Evolutionary conservation across 92 coral and sea anemone species (phyloP).

Genomic region (Virgularia gustaviana): DNA sequence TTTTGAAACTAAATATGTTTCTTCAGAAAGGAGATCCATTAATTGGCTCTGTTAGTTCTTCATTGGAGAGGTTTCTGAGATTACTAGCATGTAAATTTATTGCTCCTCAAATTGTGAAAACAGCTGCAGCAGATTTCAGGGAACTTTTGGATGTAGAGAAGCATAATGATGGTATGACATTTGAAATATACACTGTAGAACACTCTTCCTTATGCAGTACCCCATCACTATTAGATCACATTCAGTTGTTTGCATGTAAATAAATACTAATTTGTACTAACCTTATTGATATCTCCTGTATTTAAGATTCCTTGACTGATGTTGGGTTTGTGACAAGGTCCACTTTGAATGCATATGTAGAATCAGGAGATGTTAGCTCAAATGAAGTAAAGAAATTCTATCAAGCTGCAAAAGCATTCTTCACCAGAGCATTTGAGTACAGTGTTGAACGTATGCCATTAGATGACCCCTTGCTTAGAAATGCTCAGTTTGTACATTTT

Average conservation of each 20-base stretch:
- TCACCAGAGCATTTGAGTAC: constrained; percentile 44
- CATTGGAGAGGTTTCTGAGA: background rate
- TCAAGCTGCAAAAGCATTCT: constrained; percentile 49
- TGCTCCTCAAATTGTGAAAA: too few species aligned
- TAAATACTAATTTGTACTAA: background rate
- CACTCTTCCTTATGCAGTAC: too few species aligned
- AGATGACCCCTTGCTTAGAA: constrained; percentile 50
- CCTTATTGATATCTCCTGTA: constrained; percentile 39
- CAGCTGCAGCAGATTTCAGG: constrained; percentile 27
- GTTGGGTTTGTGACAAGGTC: constrained; percentile 56
- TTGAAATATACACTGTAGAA: too few species aligned
- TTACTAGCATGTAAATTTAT: background rate
- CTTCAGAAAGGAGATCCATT: background rate
- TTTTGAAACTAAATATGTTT: background rate
- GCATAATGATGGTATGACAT: constrained; percentile 46
- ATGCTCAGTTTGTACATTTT: constrained; percentile 51
- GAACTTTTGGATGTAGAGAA: constrained; percentile 43
- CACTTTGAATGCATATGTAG: constrained; percentile 46
- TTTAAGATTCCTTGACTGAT: constrained; percentile 59
- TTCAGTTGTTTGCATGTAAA: too few species aligned
- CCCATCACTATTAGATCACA: too few species aligned
- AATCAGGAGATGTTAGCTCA: constrained; percentile 48
- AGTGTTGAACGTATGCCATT: constrained; percentile 51
- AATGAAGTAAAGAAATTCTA: constrained; percentile 52
- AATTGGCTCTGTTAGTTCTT: too few species aligned